phyloP scores from a whole-genome alignment of 2,797 vertebrate species.

The Megaceryle alcyon region DNA sequence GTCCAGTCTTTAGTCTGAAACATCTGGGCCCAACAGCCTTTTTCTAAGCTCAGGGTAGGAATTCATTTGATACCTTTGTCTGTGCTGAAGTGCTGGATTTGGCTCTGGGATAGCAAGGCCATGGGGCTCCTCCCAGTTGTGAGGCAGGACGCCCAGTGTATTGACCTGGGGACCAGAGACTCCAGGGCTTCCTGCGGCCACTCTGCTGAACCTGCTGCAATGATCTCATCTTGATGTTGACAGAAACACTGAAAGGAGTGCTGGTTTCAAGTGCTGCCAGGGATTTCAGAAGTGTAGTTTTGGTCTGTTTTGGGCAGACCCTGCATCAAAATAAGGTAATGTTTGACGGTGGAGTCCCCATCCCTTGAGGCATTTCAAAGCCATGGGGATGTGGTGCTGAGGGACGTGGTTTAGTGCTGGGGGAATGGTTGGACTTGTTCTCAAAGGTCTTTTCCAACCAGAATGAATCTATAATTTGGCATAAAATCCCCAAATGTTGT shows the following conservation, averaged over 20 bases:
- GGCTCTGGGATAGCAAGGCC: background rate
- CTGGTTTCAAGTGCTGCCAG: background rate
- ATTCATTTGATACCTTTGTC: background rate
- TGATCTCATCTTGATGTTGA: background rate
- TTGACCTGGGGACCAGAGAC: background rate
- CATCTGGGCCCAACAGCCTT: background rate
- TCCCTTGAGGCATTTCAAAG: background rate
- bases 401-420: background rate
- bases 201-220: background rate
- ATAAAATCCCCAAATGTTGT: background rate
- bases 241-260: background rate
- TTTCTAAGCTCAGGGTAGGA: background rate
- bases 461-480: background rate
- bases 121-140: background rate
- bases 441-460: background rate
- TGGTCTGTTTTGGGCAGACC: background rate
- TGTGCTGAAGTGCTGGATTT: background rate
- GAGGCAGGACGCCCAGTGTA: rapidly evolving
- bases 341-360: background rate
- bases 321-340: rapidly evolving
- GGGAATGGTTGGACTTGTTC: background rate
- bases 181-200: rapidly evolving
- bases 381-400: background rate
- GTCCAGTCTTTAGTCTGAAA: conserved; percentile 20
- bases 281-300: background rate